Evolutionary conservation across 2,797 vertebrate species (phyloP), one percentile per base, ranked within the genome.

Genomic region (Sebastolobus altivelis): DNA sequence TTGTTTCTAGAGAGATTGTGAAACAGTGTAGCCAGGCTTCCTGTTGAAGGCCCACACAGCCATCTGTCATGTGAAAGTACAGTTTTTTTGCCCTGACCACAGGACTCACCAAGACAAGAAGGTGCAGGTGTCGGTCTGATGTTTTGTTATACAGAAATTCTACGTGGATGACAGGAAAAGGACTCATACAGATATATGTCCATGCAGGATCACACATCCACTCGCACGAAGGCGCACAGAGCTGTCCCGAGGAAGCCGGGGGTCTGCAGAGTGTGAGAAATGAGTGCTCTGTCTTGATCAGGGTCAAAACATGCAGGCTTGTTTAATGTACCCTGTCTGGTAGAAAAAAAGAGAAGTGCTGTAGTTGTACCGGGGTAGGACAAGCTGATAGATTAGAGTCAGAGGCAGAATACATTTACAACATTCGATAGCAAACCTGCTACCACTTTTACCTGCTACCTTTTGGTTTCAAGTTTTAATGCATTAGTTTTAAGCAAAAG

Each of bases 1-100:
- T 94, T 91, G 93, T 96, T 96, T 96, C 93, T 79, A 55, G 77
- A 84, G 75, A 87, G 92, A 94, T 95, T 96, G 94, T 87, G 94
- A 95, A 96, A 96, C 88, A 90, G 79, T 83, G 81, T 59, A 89
- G 89, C 86, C 89, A 93, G 92, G 92, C 93, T 96, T 96, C 95
- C 96, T 95, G 95, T 95, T 87, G 69, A 86, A 91, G 88, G 69
- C 86, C 85, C 71, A 67, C 81, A 88, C 77, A 91, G 88, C 87
- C 88, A 87, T 87, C 80, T 92, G 94, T 94, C 91, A 95, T 84
- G 85, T 88, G 89, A 94, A 91, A 88, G 77, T 84, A 85, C 86
- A 90, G 6, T 46, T 46, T 52, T 83, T 89, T 85, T 84, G 72
- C 89, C 77, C 78, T 85, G 87, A 88, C 91, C 89, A 90, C 93